A percentile compares a stretch with the other conserved stretches of the same genome.
phyloP scores from a whole-genome alignment of 2,113 vertebrate species.

The Poeciliopsis prolifica region DNA sequence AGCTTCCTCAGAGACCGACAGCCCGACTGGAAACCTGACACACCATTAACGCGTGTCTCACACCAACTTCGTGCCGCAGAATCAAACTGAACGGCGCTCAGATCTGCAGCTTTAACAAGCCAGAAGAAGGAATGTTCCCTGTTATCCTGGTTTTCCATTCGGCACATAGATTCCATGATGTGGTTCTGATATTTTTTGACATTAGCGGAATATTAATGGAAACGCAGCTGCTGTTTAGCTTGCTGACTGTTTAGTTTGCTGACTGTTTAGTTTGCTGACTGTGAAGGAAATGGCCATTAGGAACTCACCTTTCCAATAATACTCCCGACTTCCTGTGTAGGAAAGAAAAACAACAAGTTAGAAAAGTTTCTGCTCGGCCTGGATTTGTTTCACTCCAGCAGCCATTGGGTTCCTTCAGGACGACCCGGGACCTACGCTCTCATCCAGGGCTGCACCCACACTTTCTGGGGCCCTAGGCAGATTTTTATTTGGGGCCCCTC shows the following conservation, averaged over 20 bases:
- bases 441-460: too few species aligned
- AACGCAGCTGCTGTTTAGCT: background rate
- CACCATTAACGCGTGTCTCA: background rate
- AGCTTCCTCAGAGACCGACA: background rate
- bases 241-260: background rate
- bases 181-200: background rate
- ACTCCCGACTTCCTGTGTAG: conserved; percentile 80
- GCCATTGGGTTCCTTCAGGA: too few species aligned
- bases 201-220: too few species aligned
- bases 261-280: background rate
- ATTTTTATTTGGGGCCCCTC: too few species aligned
- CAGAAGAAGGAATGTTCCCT: background rate
- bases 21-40: background rate
- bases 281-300: fast-evolving
- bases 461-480: too few species aligned
- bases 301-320: conserved; percentile 81
- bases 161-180: background rate
- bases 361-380: background rate
- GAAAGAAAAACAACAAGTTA: conserved; percentile 30
- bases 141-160: background rate
- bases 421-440: too few species aligned
- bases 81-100: background rate
- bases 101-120: background rate
- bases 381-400: background rate
- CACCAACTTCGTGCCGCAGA: background rate